These are phyloP conservation scores for Lasioglossum villosulum DNA, from an alignment of 2,888 invertebrate species.

Conservation along the genomic window DNA sequence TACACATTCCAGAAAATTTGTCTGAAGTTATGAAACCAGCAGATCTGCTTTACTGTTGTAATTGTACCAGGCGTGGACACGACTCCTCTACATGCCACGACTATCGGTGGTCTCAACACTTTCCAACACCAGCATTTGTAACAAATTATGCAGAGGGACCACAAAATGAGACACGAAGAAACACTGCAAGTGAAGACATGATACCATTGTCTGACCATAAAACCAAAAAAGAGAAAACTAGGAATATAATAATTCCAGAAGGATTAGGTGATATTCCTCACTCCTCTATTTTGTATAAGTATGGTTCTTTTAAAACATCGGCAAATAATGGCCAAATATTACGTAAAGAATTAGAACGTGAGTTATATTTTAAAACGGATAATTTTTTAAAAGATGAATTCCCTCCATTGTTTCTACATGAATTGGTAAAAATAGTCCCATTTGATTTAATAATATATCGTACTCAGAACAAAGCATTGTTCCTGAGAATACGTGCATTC, in stretches of 20 bases:
- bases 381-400: constrained; percentile 10
- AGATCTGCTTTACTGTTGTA: constrained; percentile 83
- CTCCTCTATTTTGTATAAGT: constrained; percentile 30
- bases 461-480: not conserved
- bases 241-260: not conserved
- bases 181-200: not conserved
- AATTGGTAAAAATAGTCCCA: constrained; percentile 12
- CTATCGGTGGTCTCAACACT: constrained; percentile 80
- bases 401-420: constrained; percentile 36
- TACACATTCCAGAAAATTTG: constrained; percentile 74
- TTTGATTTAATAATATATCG: constrained; percentile 54
- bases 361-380: not conserved
- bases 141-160: constrained; percentile 73
- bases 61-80: constrained; percentile 84
- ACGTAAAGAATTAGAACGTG: not conserved
- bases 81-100: constrained; percentile 76
- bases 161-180: constrained; percentile 19
- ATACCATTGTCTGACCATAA: constrained; percentile 8
- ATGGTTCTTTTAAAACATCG: constrained; percentile 32
- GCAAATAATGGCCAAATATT: constrained; percentile 2
- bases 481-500: constrained; percentile 18
- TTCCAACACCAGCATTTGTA: constrained; percentile 76
- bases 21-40: constrained; percentile 78
- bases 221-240: not conserved
- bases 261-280: not conserved